Evolutionary conservation across 2,888 invertebrate genomes (phyloP).

Genomic region (Perdita meconis): DNA sequence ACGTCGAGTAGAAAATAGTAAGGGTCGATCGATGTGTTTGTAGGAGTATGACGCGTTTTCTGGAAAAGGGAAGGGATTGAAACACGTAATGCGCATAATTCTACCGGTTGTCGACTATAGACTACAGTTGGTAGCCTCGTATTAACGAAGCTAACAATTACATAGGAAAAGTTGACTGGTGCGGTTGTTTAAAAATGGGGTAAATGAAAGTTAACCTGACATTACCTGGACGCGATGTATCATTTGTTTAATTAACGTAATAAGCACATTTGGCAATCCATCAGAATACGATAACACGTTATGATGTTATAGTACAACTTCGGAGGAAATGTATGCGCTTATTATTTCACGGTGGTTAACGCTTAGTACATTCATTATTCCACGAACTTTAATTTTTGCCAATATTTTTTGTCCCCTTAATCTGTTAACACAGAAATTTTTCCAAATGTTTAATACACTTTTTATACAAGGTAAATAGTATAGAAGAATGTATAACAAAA

Average conservation of each 20-base stretch:
- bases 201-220: slow-evolving; percentile 69
- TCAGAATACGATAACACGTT: slow-evolving; percentile 9
- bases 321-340: neutral
- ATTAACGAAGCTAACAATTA: slow-evolving; percentile 53
- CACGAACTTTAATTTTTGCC: too few species aligned
- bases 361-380: too few species aligned
- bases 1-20: neutral
- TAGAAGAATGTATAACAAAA: too few species aligned
- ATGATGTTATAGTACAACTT: neutral
- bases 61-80: slow-evolving; percentile 3
- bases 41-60: neutral
- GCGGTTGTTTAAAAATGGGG: slow-evolving; percentile 58
- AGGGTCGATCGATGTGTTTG: neutral
- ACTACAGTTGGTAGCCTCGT: slow-evolving; percentile 5
- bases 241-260: slow-evolving; percentile 78
- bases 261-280: slow-evolving; percentile 73
- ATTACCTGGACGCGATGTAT: slow-evolving; percentile 70
- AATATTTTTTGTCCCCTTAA: too few species aligned
- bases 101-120: slow-evolving; percentile 16
- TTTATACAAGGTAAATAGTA: too few species aligned
- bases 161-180: slow-evolving; percentile 58
- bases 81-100: slow-evolving; percentile 19
- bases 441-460: too few species aligned
- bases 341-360: neutral
- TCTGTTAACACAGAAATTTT: too few species aligned